Evolutionary conservation across 2,113 vertebrate species (phyloP).

Genomic region (Lycaon pictus): DNA sequence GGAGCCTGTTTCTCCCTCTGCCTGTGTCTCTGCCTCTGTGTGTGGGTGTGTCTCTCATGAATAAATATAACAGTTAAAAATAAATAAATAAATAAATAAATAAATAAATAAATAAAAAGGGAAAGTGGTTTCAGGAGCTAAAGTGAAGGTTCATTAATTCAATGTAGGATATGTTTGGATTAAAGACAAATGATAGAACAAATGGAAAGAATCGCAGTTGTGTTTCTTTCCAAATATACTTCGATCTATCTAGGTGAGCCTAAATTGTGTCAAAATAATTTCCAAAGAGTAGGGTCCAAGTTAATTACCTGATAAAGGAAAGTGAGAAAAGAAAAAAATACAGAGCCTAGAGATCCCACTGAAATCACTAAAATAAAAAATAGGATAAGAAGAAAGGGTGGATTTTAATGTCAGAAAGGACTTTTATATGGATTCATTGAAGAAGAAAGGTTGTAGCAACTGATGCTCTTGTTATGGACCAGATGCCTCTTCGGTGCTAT

Average conservation of each 20-base stretch:
- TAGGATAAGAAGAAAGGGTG: not conserved
- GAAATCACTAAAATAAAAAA: slow-evolving; percentile 28
- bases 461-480: not conserved
- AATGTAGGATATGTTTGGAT: not conserved
- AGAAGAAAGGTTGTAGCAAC: not conserved
- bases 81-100: too few species aligned
- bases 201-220: not conserved
- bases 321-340: not conserved
- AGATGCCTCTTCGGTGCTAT: not conserved
- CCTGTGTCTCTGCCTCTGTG: too few species aligned
- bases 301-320: not conserved
- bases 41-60: too few species aligned
- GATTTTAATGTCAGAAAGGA: not conserved
- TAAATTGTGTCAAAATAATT: not conserved
- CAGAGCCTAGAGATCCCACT: not conserved
- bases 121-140: not conserved
- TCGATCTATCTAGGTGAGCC: not conserved
- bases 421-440: not conserved
- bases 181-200: not conserved
- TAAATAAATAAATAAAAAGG: too few species aligned
- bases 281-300: not conserved
- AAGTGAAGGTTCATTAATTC: not conserved
- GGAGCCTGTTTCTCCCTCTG: too few species aligned
- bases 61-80: too few species aligned
- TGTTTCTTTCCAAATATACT: not conserved